These are phyloP conservation scores for Sebastes fasciatus DNA, from an alignment of 2,113 vertebrate species.

Conservation along the genomic window DNA sequence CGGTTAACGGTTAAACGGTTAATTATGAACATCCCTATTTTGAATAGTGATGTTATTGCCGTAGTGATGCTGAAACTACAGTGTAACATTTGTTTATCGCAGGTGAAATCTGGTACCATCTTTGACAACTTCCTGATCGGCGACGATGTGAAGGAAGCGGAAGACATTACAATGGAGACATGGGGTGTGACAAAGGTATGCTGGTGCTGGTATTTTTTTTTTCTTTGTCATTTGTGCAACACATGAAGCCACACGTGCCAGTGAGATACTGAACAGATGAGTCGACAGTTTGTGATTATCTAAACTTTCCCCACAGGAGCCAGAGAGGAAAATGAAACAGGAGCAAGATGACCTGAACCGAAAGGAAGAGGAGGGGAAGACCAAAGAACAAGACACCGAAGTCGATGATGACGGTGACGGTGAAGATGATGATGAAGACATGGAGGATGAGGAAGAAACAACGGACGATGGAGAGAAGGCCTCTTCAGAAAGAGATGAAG, in stretches of 20 bases:
- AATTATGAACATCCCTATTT: no score
- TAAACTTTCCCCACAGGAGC: slow-evolving; percentile 66
- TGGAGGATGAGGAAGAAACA: slow-evolving; percentile 35
- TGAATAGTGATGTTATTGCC: neutral
- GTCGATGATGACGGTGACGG: slow-evolving; percentile 27
- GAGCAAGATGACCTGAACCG: slow-evolving; percentile 80
- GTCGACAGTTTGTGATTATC: neutral
- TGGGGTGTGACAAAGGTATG: slow-evolving; percentile 88
- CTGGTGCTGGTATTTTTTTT: neutral
- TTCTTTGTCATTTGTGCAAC: neutral
- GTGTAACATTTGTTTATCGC: slow-evolving; percentile 21
- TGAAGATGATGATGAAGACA: neutral
- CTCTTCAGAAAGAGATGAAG: slow-evolving; percentile 64
- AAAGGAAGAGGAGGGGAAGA: slow-evolving; percentile 83
- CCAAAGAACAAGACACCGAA: slow-evolving; percentile 79
- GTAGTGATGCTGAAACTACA: neutral
- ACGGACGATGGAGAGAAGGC: slow-evolving; percentile 62
- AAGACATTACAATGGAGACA: slow-evolving; percentile 86
- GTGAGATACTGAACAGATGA: neutral
- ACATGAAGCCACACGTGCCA: neutral
- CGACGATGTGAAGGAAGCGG: slow-evolving; percentile 87
- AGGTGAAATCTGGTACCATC: slow-evolving; percentile 92
- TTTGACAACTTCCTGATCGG: slow-evolving; percentile 91
- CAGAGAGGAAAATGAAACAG: slow-evolving; percentile 83
- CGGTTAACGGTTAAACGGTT: no score